phyloP scores from a whole-genome alignment of 2,888 invertebrate species.

The Morpho achilles region DNA sequence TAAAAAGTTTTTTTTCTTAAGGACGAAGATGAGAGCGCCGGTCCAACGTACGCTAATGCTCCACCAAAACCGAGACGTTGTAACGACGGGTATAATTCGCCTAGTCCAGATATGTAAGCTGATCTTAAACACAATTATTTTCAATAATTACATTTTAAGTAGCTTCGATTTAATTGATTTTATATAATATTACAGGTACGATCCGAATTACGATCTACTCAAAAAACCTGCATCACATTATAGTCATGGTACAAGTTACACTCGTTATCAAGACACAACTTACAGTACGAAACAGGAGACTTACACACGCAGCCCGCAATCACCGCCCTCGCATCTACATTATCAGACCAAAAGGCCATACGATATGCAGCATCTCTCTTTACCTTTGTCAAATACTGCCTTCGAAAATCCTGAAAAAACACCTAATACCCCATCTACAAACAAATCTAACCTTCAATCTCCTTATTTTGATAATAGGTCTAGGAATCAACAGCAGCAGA shows the following conservation, averaged over 20 bases:
- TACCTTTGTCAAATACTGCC: constrained; percentile 65
- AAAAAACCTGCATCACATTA: constrained; percentile 76
- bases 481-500: constrained; percentile 48
- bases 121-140: not conserved
- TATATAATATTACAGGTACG: constrained; percentile 65
- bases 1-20: constrained; percentile 30
- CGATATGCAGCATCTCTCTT: constrained; percentile 68
- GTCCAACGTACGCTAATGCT: constrained; percentile 91
- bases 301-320: constrained; percentile 73
- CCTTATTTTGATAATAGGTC: constrained; percentile 73
- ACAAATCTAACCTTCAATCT: constrained; percentile 71
- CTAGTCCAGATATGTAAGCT: constrained; percentile 83
- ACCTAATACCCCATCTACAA: constrained; percentile 46
- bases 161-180: not conserved
- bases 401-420: constrained; percentile 60
- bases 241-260: constrained; percentile 64
- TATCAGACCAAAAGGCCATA: constrained; percentile 62
- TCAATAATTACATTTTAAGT: not conserved
- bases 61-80: constrained; percentile 92
- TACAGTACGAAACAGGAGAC: constrained; percentile 69
- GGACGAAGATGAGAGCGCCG: constrained; percentile 63
- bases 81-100: constrained; percentile 87
- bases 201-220: constrained; percentile 75
- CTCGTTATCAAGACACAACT: constrained; percentile 61
- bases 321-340: constrained; percentile 63